Percentiles rank a stretch among this genome's conserved stretches.
phyloP scores from a whole-genome alignment of 2,797 vertebrate genomes.

The Geotria australis region DNA sequence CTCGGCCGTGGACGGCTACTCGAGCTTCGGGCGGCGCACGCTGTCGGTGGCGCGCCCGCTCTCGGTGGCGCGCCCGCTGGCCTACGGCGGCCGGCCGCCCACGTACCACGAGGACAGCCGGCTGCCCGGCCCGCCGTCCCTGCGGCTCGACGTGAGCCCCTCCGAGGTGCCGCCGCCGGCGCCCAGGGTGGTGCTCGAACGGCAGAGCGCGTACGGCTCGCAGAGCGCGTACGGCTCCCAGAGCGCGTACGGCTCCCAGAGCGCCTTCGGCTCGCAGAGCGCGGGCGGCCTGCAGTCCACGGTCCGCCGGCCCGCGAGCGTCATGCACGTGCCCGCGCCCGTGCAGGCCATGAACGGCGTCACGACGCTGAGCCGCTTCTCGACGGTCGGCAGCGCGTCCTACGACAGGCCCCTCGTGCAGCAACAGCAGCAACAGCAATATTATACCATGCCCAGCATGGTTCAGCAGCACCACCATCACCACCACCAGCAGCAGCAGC shows the following conservation, averaged over 20 bases:
- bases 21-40: neutral
- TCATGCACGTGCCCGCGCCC: neutral
- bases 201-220: neutral
- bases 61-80: too few relatives aligned
- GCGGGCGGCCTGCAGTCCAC: neutral
- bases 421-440: too few relatives aligned
- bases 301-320: neutral
- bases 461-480: neutral
- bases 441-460: neutral
- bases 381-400: neutral
- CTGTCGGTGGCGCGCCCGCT: neutral
- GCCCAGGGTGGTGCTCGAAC: neutral
- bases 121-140: neutral
- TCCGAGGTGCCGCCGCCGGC: neutral
- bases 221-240: too few relatives aligned
- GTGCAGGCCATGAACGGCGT: neutral
- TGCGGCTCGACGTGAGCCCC: neutral
- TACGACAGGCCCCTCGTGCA: neutral
- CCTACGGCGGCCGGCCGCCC: too few relatives aligned
- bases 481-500: too few relatives aligned
- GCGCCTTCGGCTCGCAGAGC: neutral
- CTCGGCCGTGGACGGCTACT: neutral
- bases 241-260: too few relatives aligned
- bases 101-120: neutral
- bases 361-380: neutral